Conservation (phyloP, 1,140 invertebrate genomes). For the Carposina sasakii region DNA sequence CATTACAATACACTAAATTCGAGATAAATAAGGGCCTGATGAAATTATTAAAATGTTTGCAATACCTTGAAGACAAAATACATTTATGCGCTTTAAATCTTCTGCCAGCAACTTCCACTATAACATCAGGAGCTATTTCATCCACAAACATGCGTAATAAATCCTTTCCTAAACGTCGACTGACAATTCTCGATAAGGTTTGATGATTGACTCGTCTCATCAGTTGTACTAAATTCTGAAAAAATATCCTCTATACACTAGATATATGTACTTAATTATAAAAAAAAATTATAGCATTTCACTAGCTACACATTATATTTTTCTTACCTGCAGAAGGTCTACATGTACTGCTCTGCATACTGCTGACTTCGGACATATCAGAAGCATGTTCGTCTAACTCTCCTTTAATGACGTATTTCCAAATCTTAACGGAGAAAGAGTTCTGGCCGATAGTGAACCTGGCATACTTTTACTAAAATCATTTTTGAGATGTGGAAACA, state of each 20-base stretch:
- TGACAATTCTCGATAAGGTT: slow-evolving; percentile 55
- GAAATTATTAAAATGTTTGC: too few relatives aligned
- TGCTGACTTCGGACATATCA: slow-evolving; percentile 57
- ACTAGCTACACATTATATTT: too few relatives aligned
- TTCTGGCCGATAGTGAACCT: slow-evolving; percentile 43
- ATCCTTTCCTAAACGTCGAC: slow-evolving; percentile 84
- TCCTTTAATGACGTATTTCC: slow-evolving; percentile 26
- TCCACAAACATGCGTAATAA: slow-evolving; percentile 91
- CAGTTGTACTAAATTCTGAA: slow-evolving; percentile 49
- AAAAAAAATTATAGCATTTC: not conserved
- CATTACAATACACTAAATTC: too few relatives aligned
- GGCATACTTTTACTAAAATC: slow-evolving; percentile 63
- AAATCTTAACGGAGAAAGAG: slow-evolving; percentile 37
- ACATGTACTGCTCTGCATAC: slow-evolving; percentile 56
- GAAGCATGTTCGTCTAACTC: slow-evolving; percentile 46
- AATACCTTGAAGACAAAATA: slow-evolving; percentile 85
- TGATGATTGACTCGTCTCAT: slow-evolving; percentile 50
- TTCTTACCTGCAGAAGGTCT: slow-evolving; percentile 54
- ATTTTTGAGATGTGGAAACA: slow-evolving; percentile 63
- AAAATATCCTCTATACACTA: slow-evolving; percentile 10
- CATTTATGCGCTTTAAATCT: slow-evolving; percentile 91
- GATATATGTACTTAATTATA: not conserved
- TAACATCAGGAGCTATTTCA: slow-evolving; percentile 89
- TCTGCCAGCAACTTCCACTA: slow-evolving; percentile 84
- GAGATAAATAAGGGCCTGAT: too few relatives aligned